Evolutionary conservation across 2,888 invertebrate genomes (phyloP).

Genomic region (Latrodectus hesperus): DNA sequence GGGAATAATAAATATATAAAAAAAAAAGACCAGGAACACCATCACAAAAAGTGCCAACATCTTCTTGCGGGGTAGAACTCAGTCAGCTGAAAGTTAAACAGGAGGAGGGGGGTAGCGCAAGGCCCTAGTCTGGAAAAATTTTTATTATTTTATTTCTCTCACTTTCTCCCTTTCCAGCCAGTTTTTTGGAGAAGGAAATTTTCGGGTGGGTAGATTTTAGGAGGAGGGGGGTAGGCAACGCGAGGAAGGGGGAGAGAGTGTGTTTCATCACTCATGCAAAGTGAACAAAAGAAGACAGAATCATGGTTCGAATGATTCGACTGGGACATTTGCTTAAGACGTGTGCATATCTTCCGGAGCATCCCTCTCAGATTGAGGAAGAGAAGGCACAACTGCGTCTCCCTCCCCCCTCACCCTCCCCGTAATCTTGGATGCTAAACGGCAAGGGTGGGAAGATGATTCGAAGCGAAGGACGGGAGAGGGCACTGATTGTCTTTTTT

Average conservation of each 20-base stretch:
- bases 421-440: conserved; percentile 37
- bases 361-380: conserved; percentile 42
- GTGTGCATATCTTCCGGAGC: conserved; percentile 59
- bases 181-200: conserved; percentile 20
- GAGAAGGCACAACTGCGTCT: not conserved
- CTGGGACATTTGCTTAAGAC: conserved; percentile 67
- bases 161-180: conserved; percentile 17
- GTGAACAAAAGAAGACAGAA: conserved; percentile 63
- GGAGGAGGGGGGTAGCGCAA: conserved; percentile 28
- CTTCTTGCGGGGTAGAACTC: conserved; percentile 50
- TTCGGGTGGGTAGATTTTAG: conserved; percentile 57
- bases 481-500: conserved; percentile 43
- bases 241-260: not conserved
- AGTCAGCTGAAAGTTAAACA: conserved; percentile 60
- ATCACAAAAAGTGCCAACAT: conserved; percentile 61
- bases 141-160: conserved; percentile 67
- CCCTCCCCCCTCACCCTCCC: not conserved
- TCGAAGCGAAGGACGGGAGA: not conserved
- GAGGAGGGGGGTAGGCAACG: not conserved
- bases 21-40: conserved; percentile 15
- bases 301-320: conserved; percentile 58
- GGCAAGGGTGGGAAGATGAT: conserved; percentile 1
- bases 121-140: conserved; percentile 43
- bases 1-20: conserved; percentile 16
- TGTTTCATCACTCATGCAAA: conserved; percentile 68